Conservation (phyloP, 2,888 invertebrate species). For the Diadromus collaris region DNA sequence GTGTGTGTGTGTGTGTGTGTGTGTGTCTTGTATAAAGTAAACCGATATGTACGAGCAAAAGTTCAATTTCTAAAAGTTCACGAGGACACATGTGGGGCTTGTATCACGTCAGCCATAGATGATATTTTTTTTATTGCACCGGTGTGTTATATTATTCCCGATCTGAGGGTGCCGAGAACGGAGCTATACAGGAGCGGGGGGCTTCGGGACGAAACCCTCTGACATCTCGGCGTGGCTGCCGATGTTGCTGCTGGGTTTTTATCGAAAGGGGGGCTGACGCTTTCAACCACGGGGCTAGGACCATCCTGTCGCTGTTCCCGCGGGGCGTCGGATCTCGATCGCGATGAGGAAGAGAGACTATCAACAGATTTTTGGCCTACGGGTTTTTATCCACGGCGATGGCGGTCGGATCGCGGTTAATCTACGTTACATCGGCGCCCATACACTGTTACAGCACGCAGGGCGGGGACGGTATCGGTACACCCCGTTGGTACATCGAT, state of each 20-base stretch:
- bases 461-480: constrained; percentile 4
- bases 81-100: background rate
- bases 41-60: background rate
- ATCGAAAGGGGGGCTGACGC: constrained; percentile 54
- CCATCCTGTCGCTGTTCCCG: constrained; percentile 41
- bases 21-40: background rate
- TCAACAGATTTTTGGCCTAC: constrained; percentile 64
- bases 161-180: constrained; percentile 19
- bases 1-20: no score
- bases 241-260: constrained; percentile 32
- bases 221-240: constrained; percentile 42
- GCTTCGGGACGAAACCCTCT: constrained; percentile 41
- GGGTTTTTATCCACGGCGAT: constrained; percentile 66
- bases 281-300: constrained; percentile 44
- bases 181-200: constrained; percentile 31
- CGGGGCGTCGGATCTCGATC: constrained; percentile 56
- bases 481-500: constrained; percentile 12
- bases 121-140: no score
- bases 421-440: constrained; percentile 35
- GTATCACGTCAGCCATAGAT: constrained; percentile 17
- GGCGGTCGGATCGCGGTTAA: constrained; percentile 72
- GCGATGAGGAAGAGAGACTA: constrained; percentile 43
- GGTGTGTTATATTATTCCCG: constrained; percentile 42
- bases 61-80: constrained; percentile 2
- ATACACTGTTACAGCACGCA: constrained; percentile 8